Evolutionary conservation across 2,113 vertebrate species (phyloP).

Genomic region (Brachyhypopomus occidentalis): DNA sequence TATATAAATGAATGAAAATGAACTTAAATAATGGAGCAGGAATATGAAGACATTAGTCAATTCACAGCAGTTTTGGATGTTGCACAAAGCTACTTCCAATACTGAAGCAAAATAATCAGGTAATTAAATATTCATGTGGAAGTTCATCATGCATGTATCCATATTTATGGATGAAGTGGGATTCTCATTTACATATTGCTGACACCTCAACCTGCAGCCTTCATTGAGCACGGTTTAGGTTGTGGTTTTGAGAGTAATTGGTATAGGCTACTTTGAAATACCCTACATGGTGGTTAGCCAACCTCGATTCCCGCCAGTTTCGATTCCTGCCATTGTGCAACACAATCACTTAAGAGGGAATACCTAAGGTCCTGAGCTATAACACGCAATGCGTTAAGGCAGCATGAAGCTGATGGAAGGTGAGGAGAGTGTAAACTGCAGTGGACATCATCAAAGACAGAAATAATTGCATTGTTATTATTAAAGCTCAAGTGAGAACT

Average conservation of each 20-base stretch:
- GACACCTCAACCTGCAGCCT: neutral
- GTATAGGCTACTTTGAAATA: neutral
- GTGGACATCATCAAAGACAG: neutral
- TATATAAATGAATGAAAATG: neutral
- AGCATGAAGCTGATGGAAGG: too few relatives aligned
- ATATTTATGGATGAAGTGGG: slow-evolving; percentile 81
- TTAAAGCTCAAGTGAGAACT: neutral
- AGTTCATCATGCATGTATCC: slow-evolving; percentile 87
- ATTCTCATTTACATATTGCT: slow-evolving; percentile 58
- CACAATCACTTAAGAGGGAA: neutral
- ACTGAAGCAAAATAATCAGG: slow-evolving; percentile 86
- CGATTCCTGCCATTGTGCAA: neutral
- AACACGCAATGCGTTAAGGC: neutral
- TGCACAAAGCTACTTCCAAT: slow-evolving; percentile 57
- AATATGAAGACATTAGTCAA: neutral
- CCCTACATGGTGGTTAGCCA: neutral
- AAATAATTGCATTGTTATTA: neutral
- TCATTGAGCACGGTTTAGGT: neutral
- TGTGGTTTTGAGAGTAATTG: neutral
- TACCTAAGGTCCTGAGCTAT: too few relatives aligned
- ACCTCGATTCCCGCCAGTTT: neutral
- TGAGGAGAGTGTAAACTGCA: neutral
- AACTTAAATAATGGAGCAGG: neutral
- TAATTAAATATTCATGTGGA: slow-evolving; percentile 86
- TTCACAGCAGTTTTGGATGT: neutral